Evolutionary conservation across 2,113 vertebrate species (phyloP).

Genomic region (Octodon degus): DNA sequence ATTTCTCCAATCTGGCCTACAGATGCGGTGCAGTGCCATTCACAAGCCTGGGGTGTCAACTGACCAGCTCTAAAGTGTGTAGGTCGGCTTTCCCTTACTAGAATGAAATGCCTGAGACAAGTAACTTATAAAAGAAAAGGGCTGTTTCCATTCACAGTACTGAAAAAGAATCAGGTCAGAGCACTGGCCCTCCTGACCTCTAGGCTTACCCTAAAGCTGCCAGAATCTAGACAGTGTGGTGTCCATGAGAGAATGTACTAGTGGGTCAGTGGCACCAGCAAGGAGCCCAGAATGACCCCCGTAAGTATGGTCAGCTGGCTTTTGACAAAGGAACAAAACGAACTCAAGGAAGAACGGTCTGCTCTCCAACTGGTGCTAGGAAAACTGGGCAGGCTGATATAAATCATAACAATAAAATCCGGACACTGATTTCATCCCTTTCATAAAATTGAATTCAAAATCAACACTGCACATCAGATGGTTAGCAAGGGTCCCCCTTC

Average conservation of each 20-base stretch:
- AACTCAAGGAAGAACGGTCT: background rate
- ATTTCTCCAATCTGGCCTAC: background rate
- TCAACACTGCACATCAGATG: background rate
- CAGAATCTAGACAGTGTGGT: background rate
- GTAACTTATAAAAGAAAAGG: background rate
- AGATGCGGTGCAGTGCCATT: background rate
- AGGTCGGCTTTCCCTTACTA: background rate
- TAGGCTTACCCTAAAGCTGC: background rate
- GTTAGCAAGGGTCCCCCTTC: background rate
- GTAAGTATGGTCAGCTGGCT: background rate
- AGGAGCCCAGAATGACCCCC: background rate
- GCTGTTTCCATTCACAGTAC: background rate
- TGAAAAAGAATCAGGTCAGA: background rate
- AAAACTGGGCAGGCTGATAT: too few species aligned
- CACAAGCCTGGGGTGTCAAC: background rate
- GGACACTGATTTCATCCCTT: background rate
- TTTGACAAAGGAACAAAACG: background rate
- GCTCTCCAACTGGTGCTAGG: background rate
- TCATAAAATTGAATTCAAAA: background rate
- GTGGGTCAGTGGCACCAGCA: background rate
- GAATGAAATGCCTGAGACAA: background rate
- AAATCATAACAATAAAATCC: background rate
- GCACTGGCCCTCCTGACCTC: too few species aligned
- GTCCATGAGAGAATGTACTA: background rate
- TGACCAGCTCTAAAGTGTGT: background rate